phyloP scores from a whole-genome alignment of 2,888 invertebrate species.

The Zygogramma bicolorata region DNA sequence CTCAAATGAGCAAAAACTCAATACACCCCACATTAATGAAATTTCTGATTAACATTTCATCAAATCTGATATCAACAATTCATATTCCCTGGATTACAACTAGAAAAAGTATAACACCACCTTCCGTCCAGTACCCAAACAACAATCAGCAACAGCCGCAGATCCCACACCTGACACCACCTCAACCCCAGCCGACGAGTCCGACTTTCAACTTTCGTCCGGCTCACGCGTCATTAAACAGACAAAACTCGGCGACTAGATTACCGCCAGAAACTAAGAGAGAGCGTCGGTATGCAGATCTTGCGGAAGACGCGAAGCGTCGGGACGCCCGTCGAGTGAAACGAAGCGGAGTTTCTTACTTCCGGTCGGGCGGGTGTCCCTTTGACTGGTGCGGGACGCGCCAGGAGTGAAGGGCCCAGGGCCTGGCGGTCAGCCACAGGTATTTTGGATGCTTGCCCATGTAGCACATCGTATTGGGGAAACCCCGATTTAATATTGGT shows the following conservation, averaged over 20 bases:
- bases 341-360: conserved; percentile 57
- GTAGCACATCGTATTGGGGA: no score
- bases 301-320: conserved; percentile 53
- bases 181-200: background rate
- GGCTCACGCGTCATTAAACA: background rate
- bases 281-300: conserved; percentile 55
- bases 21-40: no score
- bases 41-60: no score
- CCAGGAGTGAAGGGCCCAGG: background rate
- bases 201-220: background rate
- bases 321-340: conserved; percentile 51
- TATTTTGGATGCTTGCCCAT: no score
- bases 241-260: background rate
- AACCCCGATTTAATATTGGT: no score
- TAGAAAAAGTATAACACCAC: no score
- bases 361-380: conserved; percentile 47
- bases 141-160: no score
- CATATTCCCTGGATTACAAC: no score
- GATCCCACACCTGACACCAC: no score
- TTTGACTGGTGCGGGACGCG: conserved; percentile 10
- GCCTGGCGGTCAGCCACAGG: conserved; percentile 7
- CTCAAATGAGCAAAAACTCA: no score
- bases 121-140: no score
- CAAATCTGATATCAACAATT: no score
- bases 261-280: background rate